phyloP scores from a whole-genome alignment of 2,113 vertebrate species.

The Sinosuthora webbiana region DNA sequence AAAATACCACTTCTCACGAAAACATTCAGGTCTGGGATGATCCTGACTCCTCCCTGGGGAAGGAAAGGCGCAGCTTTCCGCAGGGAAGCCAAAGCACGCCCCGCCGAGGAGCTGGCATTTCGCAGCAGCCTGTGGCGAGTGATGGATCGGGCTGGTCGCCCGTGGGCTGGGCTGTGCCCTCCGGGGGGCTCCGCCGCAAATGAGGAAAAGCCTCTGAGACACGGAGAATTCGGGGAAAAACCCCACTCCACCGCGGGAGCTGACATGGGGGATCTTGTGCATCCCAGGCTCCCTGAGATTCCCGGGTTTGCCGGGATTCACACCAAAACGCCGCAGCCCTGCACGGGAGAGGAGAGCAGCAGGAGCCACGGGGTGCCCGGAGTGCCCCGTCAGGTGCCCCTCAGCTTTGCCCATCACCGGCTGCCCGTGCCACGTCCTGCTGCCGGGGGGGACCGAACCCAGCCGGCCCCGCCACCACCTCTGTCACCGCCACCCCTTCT shows the following conservation, averaged over 20 bases:
- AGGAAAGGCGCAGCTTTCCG: not conserved
- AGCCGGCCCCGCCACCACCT: not conserved
- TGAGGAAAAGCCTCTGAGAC: not conserved
- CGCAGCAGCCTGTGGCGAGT: not conserved
- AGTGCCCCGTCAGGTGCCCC: not conserved
- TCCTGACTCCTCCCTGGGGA: not conserved
- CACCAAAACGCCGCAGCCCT: not conserved
- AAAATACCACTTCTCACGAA: not conserved
- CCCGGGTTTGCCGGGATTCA: accelerated
- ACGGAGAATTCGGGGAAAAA: not conserved
- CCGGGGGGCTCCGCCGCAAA: not conserved
- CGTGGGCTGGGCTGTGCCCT: not conserved
- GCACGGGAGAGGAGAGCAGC: not conserved
- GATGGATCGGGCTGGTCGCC: not conserved
- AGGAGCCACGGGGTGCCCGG: not conserved
- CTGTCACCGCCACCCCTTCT: not conserved
- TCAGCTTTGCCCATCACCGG: not conserved
- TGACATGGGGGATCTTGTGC: accelerated
- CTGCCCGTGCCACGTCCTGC: not conserved
- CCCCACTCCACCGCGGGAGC: accelerated
- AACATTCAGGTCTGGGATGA: not conserved
- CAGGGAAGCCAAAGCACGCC: not conserved
- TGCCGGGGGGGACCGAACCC: not conserved
- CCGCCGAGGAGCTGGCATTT: not conserved
- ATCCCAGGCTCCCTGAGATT: not conserved